A percentile compares a stretch with the other conserved stretches of the same genome.
These are phyloP conservation scores for Girardinichthys multiradiatus DNA, from an alignment of 2,113 vertebrate species.

Conservation along the genomic window DNA sequence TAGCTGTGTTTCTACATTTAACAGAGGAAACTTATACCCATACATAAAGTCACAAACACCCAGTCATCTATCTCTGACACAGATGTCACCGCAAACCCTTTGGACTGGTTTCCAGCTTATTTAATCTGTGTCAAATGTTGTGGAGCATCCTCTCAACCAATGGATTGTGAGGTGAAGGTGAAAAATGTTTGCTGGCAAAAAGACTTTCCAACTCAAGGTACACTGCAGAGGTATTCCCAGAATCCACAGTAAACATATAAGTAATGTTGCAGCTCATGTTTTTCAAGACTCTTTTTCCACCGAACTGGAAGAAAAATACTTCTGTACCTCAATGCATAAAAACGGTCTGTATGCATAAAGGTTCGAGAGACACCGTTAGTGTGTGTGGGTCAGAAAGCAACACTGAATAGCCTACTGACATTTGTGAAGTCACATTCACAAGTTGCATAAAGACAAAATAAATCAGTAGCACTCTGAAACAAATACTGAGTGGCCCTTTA, in stretches of 20 bases:
- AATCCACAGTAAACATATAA: slow-evolving; percentile 9
- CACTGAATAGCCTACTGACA: not conserved
- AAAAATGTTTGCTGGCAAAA: slow-evolving; percentile 27
- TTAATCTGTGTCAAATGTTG: slow-evolving; percentile 6
- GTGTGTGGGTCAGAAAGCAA: not conserved
- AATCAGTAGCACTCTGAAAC: slow-evolving; percentile 1
- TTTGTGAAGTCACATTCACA: not conserved
- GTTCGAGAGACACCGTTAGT: not conserved
- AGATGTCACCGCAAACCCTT: slow-evolving; percentile 24
- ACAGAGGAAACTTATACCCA: slow-evolving; percentile 44
- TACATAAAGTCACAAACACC: slow-evolving; percentile 22
- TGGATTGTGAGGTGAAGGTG: not conserved
- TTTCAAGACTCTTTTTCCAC: not conserved
- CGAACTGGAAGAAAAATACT: slow-evolving; percentile 13
- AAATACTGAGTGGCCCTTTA: slow-evolving; percentile 35
- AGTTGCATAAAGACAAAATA: not conserved
- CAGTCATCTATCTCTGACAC: slow-evolving; percentile 9
- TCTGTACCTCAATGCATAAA: not conserved
- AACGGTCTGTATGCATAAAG: slow-evolving; percentile 3
- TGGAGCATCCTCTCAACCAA: not conserved
- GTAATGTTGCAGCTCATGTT: not conserved
- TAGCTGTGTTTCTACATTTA: slow-evolving; percentile 61
- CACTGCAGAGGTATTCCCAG: slow-evolving; percentile 2
- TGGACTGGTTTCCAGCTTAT: slow-evolving; percentile 10
- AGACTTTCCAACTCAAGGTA: slow-evolving; percentile 28